These are phyloP conservation scores for Acleris holmiana DNA, from an alignment of 2,888 invertebrate species.

Conservation along the genomic window DNA sequence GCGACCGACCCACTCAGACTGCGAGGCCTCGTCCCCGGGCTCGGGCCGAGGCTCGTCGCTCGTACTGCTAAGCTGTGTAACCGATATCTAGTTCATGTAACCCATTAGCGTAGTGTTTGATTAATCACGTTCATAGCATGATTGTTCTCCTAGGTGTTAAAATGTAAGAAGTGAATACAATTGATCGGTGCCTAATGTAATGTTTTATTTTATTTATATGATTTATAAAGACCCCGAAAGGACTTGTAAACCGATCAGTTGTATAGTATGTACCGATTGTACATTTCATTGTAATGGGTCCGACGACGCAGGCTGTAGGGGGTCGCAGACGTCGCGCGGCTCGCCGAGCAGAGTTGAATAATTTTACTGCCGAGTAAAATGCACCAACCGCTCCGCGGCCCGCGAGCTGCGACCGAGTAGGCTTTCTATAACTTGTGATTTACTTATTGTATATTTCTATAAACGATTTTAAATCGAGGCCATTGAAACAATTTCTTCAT, in stretches of 20 bases:
- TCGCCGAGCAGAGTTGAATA: conserved; percentile 40
- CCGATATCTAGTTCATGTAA: conserved; percentile 61
- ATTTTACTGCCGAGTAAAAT: conserved; percentile 44
- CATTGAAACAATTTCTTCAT: conserved; percentile 76
- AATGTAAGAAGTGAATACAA: conserved; percentile 56
- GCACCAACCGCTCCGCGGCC: conserved; percentile 40
- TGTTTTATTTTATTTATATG: conserved; percentile 24
- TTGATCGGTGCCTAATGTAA: conserved; percentile 54
- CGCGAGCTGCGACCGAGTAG: conserved; percentile 23
- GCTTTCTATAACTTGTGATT: conserved; percentile 39
- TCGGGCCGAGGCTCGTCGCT: conserved; percentile 46
- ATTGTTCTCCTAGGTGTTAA: conserved; percentile 57
- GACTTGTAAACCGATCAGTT: conserved; percentile 58
- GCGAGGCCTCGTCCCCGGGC: conserved; percentile 13
- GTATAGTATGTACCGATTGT: conserved; percentile 64
- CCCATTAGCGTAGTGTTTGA: conserved; percentile 60
- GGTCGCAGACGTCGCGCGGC: conserved; percentile 11
- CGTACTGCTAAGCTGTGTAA: conserved; percentile 58
- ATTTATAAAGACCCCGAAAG: conserved; percentile 36
- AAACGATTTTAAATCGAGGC: conserved; percentile 81
- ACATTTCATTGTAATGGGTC: conserved; percentile 82
- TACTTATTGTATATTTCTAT: conserved; percentile 45
- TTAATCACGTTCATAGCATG: conserved; percentile 50
- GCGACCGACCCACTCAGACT: conserved; percentile 44
- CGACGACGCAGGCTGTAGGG: conserved; percentile 39